phyloP scores from a whole-genome alignment of 2,113 vertebrate species.

The Trogon melanurus region DNA sequence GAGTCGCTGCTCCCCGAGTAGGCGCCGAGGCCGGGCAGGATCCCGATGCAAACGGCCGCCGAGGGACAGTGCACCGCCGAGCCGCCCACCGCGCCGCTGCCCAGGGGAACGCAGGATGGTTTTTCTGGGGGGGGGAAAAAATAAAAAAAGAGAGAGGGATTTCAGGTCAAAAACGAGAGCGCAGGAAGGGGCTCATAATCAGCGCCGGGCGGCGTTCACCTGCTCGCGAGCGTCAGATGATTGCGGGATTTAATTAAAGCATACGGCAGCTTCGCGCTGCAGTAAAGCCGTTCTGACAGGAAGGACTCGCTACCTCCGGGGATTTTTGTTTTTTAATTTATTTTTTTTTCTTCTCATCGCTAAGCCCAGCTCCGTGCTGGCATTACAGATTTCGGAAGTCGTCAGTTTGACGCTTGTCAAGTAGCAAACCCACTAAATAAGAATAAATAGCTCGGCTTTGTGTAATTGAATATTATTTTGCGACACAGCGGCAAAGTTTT shows the following conservation, averaged over 20 bases:
- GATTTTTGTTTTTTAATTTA: not conserved
- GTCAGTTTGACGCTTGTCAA: conserved; percentile 45
- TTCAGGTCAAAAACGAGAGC: fast-evolving
- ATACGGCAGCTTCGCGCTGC: not conserved
- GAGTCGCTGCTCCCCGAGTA: conserved; percentile 98
- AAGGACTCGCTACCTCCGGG: not conserved
- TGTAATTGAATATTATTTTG: not conserved
- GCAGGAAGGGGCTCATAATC: not conserved
- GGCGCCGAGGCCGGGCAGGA: conserved; percentile 91
- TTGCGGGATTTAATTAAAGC: not conserved
- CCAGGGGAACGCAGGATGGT: conserved; percentile 56
- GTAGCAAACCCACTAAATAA: conserved; percentile 32
- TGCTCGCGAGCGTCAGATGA: not conserved
- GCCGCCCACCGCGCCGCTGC: conserved; percentile 63
- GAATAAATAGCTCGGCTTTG: conserved; percentile 34
- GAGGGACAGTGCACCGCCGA: conserved; percentile 88
- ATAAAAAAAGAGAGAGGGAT: not conserved
- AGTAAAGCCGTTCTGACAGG: not conserved
- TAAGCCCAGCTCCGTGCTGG: conserved; percentile 59
- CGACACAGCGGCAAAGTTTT: conserved; percentile 14
- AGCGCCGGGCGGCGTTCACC: not conserved
- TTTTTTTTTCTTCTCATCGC: not conserved
- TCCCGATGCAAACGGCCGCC: conserved; percentile 92
- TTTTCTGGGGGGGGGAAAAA: conserved; percentile 54
- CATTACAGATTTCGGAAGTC: not conserved